Conservation (phyloP, 2,888 invertebrate genomes). For the Zygaena filipendulae region DNA sequence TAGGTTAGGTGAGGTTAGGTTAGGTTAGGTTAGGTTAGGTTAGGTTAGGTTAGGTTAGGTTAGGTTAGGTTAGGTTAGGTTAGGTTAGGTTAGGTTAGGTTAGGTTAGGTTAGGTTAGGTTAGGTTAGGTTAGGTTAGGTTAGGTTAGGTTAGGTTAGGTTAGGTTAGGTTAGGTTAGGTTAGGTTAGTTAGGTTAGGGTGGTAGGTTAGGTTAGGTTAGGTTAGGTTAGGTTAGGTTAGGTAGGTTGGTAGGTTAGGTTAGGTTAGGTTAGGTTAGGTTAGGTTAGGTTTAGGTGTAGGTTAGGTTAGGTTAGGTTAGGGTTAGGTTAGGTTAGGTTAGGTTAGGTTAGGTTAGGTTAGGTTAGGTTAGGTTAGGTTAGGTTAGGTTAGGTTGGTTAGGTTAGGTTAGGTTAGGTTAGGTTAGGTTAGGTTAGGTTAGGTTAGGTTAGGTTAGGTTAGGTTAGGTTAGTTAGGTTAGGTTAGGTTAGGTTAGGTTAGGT, state of each 20-base stretch:
- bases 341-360: slow-evolving; percentile 11
- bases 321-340: slow-evolving; percentile 10
- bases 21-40: not conserved
- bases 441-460: too few species aligned
- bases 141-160: not conserved
- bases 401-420: slow-evolving; percentile 4
- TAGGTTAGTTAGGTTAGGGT: slow-evolving; percentile 7
- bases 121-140: not conserved
- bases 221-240: slow-evolving; percentile 13
- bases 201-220: slow-evolving; percentile 13
- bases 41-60: slow-evolving; percentile 1
- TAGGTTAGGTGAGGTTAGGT: not conserved
- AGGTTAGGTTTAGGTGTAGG: slow-evolving; percentile 10
- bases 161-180: slow-evolving; percentile 1
- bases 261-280: slow-evolving; percentile 11
- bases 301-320: slow-evolving; percentile 10
- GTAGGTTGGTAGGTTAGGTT: slow-evolving; percentile 12
- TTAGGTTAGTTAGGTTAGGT: slow-evolving; percentile 6
- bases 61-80: not conserved
- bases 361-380: slow-evolving; percentile 8
- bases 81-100: not conserved
- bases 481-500: too few species aligned
- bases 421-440: slow-evolving; percentile 1
- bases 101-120: not conserved
- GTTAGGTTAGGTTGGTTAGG: too few species aligned